phyloP scores from a whole-genome alignment of 2,113 vertebrate species.

The Hassar affinis region DNA sequence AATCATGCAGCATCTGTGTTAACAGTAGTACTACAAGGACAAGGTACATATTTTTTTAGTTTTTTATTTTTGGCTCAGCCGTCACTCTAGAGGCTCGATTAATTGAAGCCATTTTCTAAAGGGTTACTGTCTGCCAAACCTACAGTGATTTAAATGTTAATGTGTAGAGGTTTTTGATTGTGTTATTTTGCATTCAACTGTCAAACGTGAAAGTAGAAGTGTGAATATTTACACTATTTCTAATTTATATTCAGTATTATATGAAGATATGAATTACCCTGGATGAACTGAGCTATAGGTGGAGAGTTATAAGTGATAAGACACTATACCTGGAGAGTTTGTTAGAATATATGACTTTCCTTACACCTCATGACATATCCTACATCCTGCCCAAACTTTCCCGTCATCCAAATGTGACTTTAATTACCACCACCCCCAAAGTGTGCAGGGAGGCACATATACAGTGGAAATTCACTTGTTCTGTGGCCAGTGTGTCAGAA shows the following conservation, averaged over 20 bases:
- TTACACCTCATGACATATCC: neutral
- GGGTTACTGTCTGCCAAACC: no score
- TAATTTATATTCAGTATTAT: no score
- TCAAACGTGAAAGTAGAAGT: neutral
- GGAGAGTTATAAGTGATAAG: neutral
- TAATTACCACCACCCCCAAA: slow-evolving; percentile 12
- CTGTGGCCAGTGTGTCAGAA: neutral
- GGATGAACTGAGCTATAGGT: neutral
- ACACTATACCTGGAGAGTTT: neutral
- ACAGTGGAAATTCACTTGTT: slow-evolving; percentile 20
- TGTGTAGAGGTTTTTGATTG: neutral
- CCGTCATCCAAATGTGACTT: slow-evolving; percentile 26
- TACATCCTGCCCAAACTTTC: neutral
- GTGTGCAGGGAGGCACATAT: neutral
- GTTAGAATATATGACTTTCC: neutral
- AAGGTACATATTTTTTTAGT: neutral
- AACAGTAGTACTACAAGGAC: neutral
- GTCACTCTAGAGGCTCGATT: neutral
- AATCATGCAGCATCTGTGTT: neutral
- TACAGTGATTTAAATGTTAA: neutral
- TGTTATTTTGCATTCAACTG: neutral
- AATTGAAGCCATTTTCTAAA: no score
- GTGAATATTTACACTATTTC: no score
- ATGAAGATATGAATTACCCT: neutral
- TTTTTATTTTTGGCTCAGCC: neutral